Conservation (phyloP, 2,113 vertebrate species). For the Excalfactoria chinensis region DNA sequence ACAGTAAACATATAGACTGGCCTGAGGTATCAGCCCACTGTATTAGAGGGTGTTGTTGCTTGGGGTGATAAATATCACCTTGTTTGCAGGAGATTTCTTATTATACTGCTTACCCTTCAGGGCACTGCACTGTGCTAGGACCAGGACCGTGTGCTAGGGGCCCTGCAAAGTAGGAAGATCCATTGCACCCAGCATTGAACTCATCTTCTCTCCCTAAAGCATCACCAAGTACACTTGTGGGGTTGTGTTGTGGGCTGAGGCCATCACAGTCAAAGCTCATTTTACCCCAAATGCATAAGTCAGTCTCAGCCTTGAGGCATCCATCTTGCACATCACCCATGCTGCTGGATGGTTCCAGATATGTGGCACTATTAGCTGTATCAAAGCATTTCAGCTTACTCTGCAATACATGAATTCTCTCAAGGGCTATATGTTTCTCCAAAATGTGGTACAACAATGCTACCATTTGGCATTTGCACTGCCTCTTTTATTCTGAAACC, state of each 20-base stretch:
- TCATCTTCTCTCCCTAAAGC: background rate
- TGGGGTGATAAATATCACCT: slow-evolving; percentile 30
- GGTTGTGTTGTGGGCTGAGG: background rate
- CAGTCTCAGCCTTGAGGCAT: background rate
- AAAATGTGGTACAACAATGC: background rate
- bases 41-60: background rate
- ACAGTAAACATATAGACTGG: slow-evolving; percentile 67
- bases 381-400: background rate
- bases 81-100: background rate
- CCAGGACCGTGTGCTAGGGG: background rate
- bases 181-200: background rate
- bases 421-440: background rate
- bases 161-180: background rate
- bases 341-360: background rate
- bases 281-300: background rate
- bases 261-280: background rate
- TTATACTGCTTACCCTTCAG: background rate
- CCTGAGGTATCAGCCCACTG: slow-evolving; percentile 30
- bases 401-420: background rate
- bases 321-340: background rate
- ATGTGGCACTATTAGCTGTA: background rate
- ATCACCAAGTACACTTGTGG: background rate
- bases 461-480: background rate
- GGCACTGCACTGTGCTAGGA: background rate
- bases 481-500: background rate